Percentiles rank a stretch among this genome's conserved stretches.
Conservation (phyloP, 2,888 invertebrate species). For the Cloeon dipterum region DNA sequence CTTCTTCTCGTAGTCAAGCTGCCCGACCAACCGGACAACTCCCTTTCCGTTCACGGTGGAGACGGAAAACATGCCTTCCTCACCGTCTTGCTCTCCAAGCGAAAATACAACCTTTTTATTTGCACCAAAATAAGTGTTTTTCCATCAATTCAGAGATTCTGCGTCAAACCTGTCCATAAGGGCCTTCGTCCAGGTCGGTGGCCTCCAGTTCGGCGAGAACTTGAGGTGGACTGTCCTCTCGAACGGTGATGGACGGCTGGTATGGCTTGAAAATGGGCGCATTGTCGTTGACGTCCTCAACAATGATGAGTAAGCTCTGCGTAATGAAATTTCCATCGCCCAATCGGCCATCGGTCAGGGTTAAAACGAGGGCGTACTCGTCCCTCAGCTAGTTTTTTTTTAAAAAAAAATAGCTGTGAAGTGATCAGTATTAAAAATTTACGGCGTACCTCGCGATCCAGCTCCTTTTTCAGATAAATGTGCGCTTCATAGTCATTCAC, state of each 20-base stretch:
- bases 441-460: slow-evolving; percentile 77
- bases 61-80: slow-evolving; percentile 51
- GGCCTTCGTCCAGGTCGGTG: slow-evolving; percentile 72
- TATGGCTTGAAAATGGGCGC: slow-evolving; percentile 70
- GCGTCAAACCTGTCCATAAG: slow-evolving; percentile 57
- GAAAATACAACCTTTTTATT: slow-evolving; percentile 67
- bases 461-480: slow-evolving; percentile 65
- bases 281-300: slow-evolving; percentile 85
- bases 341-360: slow-evolving; percentile 66
- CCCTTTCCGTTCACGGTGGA: slow-evolving; percentile 70
- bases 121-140: no score
- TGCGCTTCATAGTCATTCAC: slow-evolving; percentile 61
- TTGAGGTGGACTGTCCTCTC: slow-evolving; percentile 55
- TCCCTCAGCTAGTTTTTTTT: slow-evolving; percentile 50
- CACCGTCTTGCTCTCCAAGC: slow-evolving; percentile 59
- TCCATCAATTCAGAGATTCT: neutral
- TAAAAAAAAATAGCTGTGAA: no score
- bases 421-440: neutral
- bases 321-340: slow-evolving; percentile 74
- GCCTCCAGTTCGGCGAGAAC: slow-evolving; percentile 63
- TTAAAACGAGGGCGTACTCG: slow-evolving; percentile 72
- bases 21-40: slow-evolving; percentile 47
- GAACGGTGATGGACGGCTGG: slow-evolving; percentile 55
- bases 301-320: slow-evolving; percentile 65
- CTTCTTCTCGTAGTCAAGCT: slow-evolving; percentile 67